A percentile compares a stretch with the other conserved stretches of the same genome.
phyloP scores from a whole-genome alignment of 2,797 vertebrate genomes.

The Acanthopagrus latus region DNA sequence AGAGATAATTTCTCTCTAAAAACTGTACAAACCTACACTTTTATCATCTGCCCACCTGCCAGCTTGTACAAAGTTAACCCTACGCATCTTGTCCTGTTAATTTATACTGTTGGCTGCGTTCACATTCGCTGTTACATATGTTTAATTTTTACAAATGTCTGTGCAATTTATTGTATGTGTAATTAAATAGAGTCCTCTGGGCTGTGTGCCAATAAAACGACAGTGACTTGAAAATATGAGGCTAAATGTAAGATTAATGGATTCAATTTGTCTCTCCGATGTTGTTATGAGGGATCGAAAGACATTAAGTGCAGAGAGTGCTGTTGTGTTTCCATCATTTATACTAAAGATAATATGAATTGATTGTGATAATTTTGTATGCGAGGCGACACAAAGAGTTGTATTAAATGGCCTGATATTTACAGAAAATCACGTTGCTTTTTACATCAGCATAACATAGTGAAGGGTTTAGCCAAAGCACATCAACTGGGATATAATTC shows the following conservation, averaged over 20 bases:
- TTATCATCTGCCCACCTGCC: constrained; percentile 17
- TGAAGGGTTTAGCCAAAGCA: constrained; percentile 14
- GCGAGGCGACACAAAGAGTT: not conserved
- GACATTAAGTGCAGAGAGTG: not conserved
- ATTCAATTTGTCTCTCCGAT: constrained; percentile 21
- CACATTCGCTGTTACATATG: not conserved
- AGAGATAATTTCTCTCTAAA: constrained; percentile 35
- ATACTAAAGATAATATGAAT: too few relatives aligned
- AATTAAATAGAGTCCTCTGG: constrained; percentile 18
- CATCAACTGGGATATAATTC: constrained; percentile 4
- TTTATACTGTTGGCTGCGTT: constrained; percentile 1
- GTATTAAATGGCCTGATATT: not conserved
- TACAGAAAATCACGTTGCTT: constrained; percentile 5
- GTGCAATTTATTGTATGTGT: constrained; percentile 6
- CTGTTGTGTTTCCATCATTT: constrained; percentile 13
- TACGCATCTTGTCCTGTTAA: not conserved
- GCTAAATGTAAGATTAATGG: constrained; percentile 12
- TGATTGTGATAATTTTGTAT: constrained; percentile 2
- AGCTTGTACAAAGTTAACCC: constrained; percentile 10
- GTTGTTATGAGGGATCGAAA: not conserved
- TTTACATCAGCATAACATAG: not conserved
- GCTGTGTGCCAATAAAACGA: not conserved
- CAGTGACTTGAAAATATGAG: not conserved
- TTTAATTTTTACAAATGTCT: constrained; percentile 11
- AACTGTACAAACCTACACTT: constrained; percentile 24